Evolutionary conservation across 2,797 vertebrate species (phyloP).

Genomic region (Neomorphus geoffroyi): DNA sequence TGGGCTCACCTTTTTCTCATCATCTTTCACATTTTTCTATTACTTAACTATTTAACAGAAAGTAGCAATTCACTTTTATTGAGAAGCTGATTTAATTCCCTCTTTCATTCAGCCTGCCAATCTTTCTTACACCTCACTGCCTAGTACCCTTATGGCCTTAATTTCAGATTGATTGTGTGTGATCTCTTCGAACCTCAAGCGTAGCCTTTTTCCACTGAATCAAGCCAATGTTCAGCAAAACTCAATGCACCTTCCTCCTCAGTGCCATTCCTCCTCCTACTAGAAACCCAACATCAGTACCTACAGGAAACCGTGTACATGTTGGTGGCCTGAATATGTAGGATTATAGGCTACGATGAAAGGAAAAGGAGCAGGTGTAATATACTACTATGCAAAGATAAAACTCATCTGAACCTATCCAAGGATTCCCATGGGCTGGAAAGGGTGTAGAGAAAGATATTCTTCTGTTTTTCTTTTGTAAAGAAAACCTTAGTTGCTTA

Average conservation of each 20-base stretch:
- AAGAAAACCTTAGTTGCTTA: neutral
- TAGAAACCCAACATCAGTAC: neutral
- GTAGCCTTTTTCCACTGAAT: neutral
- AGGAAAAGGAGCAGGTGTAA: neutral
- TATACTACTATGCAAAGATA: neutral
- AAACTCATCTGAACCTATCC: neutral
- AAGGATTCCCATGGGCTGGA: neutral
- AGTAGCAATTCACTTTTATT: constrained; percentile 42
- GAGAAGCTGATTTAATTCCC: constrained; percentile 25
- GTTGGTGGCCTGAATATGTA: neutral
- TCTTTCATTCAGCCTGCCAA: constrained; percentile 34
- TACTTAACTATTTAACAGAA: constrained; percentile 44
- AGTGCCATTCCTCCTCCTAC: neutral
- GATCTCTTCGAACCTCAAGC: neutral
- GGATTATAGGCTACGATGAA: neutral
- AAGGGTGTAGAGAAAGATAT: neutral
- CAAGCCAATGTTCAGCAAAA: neutral
- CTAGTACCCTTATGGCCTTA: neutral
- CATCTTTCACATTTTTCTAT: neutral
- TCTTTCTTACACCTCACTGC: constrained; percentile 3
- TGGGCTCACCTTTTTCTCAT: neutral
- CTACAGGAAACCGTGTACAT: neutral
- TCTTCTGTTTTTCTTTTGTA: neutral
- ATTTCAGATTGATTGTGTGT: constrained; percentile 20
- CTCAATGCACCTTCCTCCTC: neutral